Evolutionary conservation across 2,888 invertebrate genomes (phyloP), one percentile per base, ranked within the genome.

Genomic region (Acanthosepion pharaonis): DNA sequence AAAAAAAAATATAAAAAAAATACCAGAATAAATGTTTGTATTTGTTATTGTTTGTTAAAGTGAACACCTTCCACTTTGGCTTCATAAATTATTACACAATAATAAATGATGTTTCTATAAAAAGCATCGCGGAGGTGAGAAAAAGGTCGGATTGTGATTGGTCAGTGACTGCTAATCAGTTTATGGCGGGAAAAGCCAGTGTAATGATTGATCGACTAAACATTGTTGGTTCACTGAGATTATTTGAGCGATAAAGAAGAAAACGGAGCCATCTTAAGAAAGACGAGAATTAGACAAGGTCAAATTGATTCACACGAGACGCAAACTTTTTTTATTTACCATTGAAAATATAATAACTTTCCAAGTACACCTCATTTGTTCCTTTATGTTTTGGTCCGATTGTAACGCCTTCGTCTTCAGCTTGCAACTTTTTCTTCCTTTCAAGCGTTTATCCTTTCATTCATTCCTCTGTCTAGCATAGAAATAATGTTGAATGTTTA

Each of bases 91-190:
- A 78, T 78, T 78, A 78, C 78, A 78, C 78, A 78, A 78, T 78
- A 78, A 78, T 33, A 78, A 78, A 78, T 78, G 78, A 78, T 78
- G 78, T 78, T 78, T 78, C 78, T 33, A 78, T 78, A 78, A 78
- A 78, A 78, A 78, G 78, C 78, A 15, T 20, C 11, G 78, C 0
- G 6, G 78, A 78, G 78, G 78, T 78, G 78, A 78, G 78, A 78
- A 33, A 78, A 78, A 78, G 78, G 78, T 78, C 78, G 78, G 78
- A n/a, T n/a, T 78, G 15, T 78, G 78, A 78, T 78, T 78, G 78
- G 78, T 78, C 78, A 78, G 78, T n/a, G n/a, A 78, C 78, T 78
- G 78, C 78, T 78, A 78, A 78, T 78, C 78, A 78, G 78, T n/a
- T 78, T 78, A 78, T n/a, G 78, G 78, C 78, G 78, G 78, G 78